These are phyloP conservation scores for Stegana nigrithorax DNA, from an alignment of 2,888 invertebrate genomes.

Conservation along the genomic window DNA sequence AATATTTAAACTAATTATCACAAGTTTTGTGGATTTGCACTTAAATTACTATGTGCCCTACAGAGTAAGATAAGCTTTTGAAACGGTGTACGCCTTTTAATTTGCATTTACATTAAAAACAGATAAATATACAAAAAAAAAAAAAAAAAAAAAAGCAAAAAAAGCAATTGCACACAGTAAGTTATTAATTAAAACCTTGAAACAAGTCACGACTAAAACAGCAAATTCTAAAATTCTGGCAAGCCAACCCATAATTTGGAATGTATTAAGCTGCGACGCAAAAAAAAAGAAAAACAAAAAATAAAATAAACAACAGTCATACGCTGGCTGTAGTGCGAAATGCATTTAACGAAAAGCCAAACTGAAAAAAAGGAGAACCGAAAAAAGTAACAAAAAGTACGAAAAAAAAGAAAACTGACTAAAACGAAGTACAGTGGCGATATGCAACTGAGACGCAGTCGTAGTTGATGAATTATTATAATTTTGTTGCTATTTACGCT, in stretches of 20 bases:
- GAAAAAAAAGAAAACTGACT: no score
- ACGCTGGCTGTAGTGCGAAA: no score
- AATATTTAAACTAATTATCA: no score
- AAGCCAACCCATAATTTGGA: slow-evolving; percentile 37
- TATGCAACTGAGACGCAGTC: slow-evolving; percentile 48
- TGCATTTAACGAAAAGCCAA: no score
- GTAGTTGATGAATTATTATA: slow-evolving; percentile 46
- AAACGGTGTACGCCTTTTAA: no score
- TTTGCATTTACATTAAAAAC: no score
- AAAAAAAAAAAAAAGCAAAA: slow-evolving; percentile 51
- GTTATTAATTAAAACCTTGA: slow-evolving; percentile 58
- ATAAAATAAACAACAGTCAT: slow-evolving; percentile 29
- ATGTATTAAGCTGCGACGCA: slow-evolving; percentile 3
- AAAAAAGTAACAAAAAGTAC: slow-evolving; percentile 27
- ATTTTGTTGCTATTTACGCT: slow-evolving; percentile 34
- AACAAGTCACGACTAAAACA: slow-evolving; percentile 50
- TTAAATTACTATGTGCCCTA: no score
- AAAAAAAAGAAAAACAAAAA: slow-evolving; percentile 33
- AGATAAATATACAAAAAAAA: slow-evolving; percentile 23
- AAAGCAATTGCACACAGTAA: slow-evolving; percentile 29
- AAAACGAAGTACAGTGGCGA: no score
- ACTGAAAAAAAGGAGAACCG: slow-evolving; percentile 29
- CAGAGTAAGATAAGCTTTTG: no score
- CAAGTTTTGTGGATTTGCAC: no score
- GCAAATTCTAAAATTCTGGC: slow-evolving; percentile 36